Base-by-base conservation (phyloP, 2,888 invertebrate species). In the Calephelis perditalis region DNA sequence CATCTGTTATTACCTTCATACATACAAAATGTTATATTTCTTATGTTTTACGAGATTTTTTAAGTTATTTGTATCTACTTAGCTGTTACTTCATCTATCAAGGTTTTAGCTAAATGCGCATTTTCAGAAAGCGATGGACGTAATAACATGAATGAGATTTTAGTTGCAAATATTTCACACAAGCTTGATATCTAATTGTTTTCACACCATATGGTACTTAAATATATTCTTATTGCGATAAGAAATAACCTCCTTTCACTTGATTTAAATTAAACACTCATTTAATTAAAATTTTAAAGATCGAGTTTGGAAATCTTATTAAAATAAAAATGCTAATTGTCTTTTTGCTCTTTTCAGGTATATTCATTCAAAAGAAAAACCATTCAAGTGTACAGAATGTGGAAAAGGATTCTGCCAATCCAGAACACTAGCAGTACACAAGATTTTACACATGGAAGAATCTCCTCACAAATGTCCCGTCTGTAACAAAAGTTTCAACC, bases 361-460 rank as follows among this genome's bases (percentile, higher is more conserved):
- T 89, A 99, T 99, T 69, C 99, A 99, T 89, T 97, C 97, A 69
- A 99, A 99, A 80, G 98, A 99, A 86, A 99, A 99, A 82, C 99
- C 99, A 0, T 99, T 99, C 91, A 99, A 98, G 79, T 99, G 99
- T 84, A 94, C 93, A 5, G 96, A 98, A 73, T 99, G 99, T 82
- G 98, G 98, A 55, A 99, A 99, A 87, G 99, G 99, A 6, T 99
- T 99, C 87, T 99, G 99, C 81, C 99, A 99, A 80, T 97, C 97
- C 35, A 92, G 99, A 58, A 99, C 99, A 0, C 90, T 99, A 69
- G 98, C 98, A 1, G 98, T 98, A 2, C 99, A 99, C 90, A 96
- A 96, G 83, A 97, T 98, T 68, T 93, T 98, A 43, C 98, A 98
- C 79, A 93, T 96, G 93, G 97, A 98, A 84, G 97, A 98, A 82